Evolutionary conservation across 2,797 vertebrate genomes (phyloP).

Genomic region (Protonibea diacanthus): DNA sequence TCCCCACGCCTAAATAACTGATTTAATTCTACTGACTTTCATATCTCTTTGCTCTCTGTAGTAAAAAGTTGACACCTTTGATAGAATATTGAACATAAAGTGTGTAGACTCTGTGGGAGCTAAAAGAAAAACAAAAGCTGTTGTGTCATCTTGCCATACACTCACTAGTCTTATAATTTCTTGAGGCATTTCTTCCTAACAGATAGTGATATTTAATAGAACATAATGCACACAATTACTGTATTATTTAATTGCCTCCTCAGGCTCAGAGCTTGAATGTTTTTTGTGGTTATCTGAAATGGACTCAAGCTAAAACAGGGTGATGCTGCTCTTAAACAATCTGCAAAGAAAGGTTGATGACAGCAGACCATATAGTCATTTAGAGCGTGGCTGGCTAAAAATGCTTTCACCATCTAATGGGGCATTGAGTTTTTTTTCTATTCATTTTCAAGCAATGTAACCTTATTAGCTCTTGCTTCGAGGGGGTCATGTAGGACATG

Average conservation of each 20-base stretch:
- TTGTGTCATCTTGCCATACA: not conserved
- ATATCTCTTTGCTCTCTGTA: not conserved
- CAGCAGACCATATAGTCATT: slow-evolving; percentile 28
- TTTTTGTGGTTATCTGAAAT: slow-evolving; percentile 3
- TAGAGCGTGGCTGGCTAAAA: not conserved
- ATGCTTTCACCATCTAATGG: not conserved
- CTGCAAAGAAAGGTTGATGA: slow-evolving; percentile 22
- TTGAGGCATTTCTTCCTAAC: not conserved
- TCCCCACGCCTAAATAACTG: not conserved
- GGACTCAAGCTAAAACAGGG: not conserved
- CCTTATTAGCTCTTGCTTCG: not conserved
- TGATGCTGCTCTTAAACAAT: slow-evolving; percentile 9
- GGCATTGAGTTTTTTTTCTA: not conserved
- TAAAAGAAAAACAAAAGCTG: not conserved
- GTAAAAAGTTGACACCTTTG: not conserved
- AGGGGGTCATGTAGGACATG: not conserved
- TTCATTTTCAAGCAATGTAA: not conserved
- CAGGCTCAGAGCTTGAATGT: not conserved
- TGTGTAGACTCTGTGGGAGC: not conserved
- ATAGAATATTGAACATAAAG: not conserved
- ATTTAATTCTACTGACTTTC: not conserved
- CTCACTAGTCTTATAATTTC: not conserved
- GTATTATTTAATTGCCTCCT: slow-evolving; percentile 5
- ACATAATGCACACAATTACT: not conserved
- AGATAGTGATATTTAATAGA: slow-evolving; percentile 4